Percentiles rank a stretch among this genome's conserved stretches.
Evolutionary conservation across 1,140 invertebrate species (phyloP).

Genomic region (Pissodes strobi): DNA sequence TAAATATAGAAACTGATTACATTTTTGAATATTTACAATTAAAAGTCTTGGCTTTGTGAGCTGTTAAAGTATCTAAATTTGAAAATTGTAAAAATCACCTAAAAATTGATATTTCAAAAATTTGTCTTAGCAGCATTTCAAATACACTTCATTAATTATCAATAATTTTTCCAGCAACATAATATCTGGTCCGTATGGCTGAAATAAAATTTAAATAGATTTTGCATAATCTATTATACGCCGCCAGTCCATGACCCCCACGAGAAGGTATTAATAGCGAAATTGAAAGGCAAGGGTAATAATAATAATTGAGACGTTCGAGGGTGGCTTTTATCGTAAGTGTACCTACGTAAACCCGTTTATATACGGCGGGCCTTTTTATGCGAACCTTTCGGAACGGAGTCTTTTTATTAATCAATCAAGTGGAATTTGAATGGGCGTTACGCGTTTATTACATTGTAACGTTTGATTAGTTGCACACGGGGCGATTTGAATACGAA

Average conservation of each 20-base stretch:
- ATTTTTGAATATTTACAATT: too few relatives aligned
- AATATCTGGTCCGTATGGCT: too few relatives aligned
- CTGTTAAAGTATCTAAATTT: too few relatives aligned
- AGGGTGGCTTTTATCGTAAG: conserved; percentile 5
- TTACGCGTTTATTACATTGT: conserved; percentile 10
- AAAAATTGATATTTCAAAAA: too few relatives aligned
- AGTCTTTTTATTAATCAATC: conserved; percentile 20
- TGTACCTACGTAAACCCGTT: conserved; percentile 10
- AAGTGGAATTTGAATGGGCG: conserved; percentile 21
- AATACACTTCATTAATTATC: too few relatives aligned
- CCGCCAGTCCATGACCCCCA: neutral
- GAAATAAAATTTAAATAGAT: conserved; percentile 19
- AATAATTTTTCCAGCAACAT: too few relatives aligned
- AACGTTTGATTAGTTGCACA: conserved; percentile 5
- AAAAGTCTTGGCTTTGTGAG: too few relatives aligned
- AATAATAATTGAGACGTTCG: conserved; percentile 7
- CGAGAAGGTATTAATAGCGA: conserved; percentile 5
- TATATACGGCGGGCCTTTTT: conserved; percentile 19
- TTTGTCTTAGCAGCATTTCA: too few relatives aligned
- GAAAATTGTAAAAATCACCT: too few relatives aligned
- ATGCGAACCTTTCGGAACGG: conserved; percentile 1
- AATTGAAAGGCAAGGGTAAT: conserved; percentile 17
- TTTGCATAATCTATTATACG: conserved; percentile 16
- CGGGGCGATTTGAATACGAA: neutral
- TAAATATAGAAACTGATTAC: too few relatives aligned